Conservation (phyloP, 2,113 vertebrate genomes). For the Bubo scandiacus region DNA sequence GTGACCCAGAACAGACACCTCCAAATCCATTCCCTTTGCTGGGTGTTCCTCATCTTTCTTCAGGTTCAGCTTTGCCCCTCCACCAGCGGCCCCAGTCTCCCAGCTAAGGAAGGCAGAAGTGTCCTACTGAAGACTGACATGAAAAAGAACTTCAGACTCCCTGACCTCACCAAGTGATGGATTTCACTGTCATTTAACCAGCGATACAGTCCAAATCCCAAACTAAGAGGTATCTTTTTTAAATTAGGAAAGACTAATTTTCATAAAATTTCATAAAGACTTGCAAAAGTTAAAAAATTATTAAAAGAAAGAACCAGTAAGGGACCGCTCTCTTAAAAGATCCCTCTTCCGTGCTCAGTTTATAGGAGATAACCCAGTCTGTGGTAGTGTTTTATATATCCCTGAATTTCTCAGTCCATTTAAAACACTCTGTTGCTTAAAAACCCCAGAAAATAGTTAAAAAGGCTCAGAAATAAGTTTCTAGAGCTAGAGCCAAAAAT, state of each 20-base stretch:
- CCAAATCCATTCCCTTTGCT: neutral
- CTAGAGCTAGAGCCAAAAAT: neutral
- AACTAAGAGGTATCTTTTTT: fast-evolving
- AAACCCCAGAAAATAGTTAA: neutral
- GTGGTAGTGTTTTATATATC: neutral
- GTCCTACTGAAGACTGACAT: neutral
- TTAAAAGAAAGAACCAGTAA: neutral
- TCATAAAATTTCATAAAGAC: neutral
- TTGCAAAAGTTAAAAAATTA: neutral
- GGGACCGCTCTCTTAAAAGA: neutral
- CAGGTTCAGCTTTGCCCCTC: neutral
- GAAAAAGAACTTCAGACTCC: neutral
- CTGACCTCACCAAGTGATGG: neutral
- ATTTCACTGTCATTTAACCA: no score
- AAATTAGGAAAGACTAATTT: neutral
- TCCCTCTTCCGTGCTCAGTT: neutral
- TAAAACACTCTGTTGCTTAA: neutral
- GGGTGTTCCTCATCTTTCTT: neutral
- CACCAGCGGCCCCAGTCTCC: neutral
- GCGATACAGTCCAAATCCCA: neutral
- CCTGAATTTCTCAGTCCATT: neutral
- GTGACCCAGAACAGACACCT: neutral
- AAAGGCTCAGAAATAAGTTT: neutral
- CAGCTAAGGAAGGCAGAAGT: fast-evolving
- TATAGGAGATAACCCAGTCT: no score